Evolutionary conservation across 2,888 invertebrate species (phyloP).

Genomic region (Athalia cordata): DNA sequence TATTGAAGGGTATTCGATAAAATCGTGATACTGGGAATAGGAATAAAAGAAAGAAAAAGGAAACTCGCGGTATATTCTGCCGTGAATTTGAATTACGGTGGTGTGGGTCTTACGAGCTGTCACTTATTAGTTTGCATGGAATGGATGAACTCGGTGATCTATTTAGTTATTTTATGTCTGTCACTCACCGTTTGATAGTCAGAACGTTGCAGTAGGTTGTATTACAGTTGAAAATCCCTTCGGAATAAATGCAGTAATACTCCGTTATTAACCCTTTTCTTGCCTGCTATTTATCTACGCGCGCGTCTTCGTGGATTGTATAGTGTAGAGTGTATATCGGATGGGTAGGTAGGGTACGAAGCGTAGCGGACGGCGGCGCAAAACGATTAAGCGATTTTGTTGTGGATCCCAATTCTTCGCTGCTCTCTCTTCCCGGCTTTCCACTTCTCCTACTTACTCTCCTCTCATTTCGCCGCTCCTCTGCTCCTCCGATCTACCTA

Average conservation of each 20-base stretch:
- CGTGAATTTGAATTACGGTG: too few species aligned
- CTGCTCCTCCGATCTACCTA: not conserved
- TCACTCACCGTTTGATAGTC: constrained; percentile 64
- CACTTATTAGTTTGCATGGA: too few species aligned
- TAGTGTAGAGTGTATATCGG: constrained; percentile 41
- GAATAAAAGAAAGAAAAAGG: too few species aligned
- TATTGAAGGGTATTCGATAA: too few species aligned
- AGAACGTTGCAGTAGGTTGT: constrained; percentile 60
- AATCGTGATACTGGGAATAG: too few species aligned
- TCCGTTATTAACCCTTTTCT: constrained; percentile 56
- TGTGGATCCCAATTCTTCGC: constrained; percentile 72
- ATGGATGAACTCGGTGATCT: constrained; percentile 52
- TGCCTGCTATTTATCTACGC: not conserved
- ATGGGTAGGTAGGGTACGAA: constrained; percentile 44
- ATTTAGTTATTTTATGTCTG: constrained; percentile 62
- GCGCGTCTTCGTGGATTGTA: constrained; percentile 57
- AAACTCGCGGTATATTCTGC: too few species aligned
- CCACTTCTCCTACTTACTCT: constrained; percentile 66
- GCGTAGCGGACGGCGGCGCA: constrained; percentile 71
- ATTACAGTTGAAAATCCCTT: too few species aligned
- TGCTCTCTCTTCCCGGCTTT: constrained; percentile 66
- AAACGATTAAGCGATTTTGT: constrained; percentile 74
- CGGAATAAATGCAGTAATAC: constrained; percentile 56
- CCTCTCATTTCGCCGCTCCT: constrained; percentile 62
- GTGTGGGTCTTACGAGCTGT: not conserved